These are phyloP conservation scores for Burhinus oedicnemus DNA, from an alignment of 2,113 vertebrate genomes.

Conservation along the genomic window DNA sequence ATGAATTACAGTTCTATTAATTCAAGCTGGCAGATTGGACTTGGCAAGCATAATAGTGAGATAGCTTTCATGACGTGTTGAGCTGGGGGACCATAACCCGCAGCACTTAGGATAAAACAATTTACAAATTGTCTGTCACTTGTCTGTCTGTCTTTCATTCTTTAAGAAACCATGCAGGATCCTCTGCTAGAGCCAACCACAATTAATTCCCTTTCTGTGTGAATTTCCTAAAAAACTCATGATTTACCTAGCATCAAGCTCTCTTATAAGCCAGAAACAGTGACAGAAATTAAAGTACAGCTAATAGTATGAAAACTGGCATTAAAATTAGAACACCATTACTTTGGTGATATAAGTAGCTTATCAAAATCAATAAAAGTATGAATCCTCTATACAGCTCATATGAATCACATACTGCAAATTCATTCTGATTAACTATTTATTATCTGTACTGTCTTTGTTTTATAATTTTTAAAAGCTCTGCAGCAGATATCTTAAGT, in stretches of 20 bases:
- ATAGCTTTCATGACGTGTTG: not conserved
- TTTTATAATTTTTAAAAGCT: not conserved
- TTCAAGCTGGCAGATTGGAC: constrained; percentile 21
- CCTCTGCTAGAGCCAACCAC: not conserved
- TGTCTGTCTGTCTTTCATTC: not conserved
- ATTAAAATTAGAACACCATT: not conserved
- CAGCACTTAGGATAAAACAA: constrained; percentile 27
- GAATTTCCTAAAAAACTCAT: not conserved
- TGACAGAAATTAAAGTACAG: not conserved
- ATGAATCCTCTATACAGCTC: not conserved
- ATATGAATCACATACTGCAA: not conserved
- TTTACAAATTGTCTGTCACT: constrained; percentile 14
- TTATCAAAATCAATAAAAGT: not conserved
- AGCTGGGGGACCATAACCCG: constrained; percentile 8
- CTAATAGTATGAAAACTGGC: not conserved
- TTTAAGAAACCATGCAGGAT: not conserved
- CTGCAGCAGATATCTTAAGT: constrained; percentile 14
- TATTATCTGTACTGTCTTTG: not conserved
- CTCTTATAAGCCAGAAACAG: not conserved
- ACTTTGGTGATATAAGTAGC: not conserved
- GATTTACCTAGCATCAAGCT: not conserved
- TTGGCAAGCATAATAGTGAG: constrained; percentile 11
- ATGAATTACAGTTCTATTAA: constrained; percentile 36
- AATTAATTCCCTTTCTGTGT: not conserved
- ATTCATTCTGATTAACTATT: not conserved